These are phyloP conservation scores for Oncorhynchus clarkii DNA, from an alignment of 2,113 vertebrate genomes.

Conservation along the genomic window DNA sequence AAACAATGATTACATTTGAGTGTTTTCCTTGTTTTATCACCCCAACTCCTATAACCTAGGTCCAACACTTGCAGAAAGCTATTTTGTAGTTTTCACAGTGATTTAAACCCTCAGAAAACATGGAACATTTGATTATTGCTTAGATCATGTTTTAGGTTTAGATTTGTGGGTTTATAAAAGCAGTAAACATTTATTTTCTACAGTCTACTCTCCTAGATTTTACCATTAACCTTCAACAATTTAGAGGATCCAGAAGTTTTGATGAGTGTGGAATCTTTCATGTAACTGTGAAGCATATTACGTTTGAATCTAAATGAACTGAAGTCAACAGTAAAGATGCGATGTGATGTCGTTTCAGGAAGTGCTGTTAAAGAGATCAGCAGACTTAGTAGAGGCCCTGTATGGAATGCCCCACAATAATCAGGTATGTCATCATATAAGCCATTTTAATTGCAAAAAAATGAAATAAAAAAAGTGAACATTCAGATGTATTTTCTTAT, in stretches of 20 bases:
- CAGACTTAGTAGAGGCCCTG: slow-evolving; percentile 89
- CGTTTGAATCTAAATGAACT: too few relatives aligned
- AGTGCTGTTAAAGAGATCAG: slow-evolving; percentile 89
- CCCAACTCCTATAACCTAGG: background rate
- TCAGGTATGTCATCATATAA: slow-evolving; percentile 74
- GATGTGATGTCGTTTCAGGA: slow-evolving; percentile 69
- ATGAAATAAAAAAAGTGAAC: too few relatives aligned
- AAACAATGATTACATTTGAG: slow-evolving; percentile 22
- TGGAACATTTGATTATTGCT: too few relatives aligned
- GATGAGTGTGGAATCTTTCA: background rate
- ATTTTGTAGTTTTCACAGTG: background rate
- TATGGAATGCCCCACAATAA: slow-evolving; percentile 90
- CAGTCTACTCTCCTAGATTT: background rate
- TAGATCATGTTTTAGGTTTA: slow-evolving; percentile 5
- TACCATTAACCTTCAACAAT: background rate
- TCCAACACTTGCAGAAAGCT: background rate
- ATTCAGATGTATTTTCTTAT: too few relatives aligned
- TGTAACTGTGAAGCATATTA: background rate
- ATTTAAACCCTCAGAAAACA: slow-evolving; percentile 3
- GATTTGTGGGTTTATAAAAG: background rate
- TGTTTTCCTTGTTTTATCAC: background rate
- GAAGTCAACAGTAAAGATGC: background rate
- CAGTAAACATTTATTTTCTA: background rate
- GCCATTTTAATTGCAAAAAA: too few relatives aligned
- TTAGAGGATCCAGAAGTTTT: background rate